phyloP scores from a whole-genome alignment of 2,888 invertebrate species.

The Dorcus hopei region DNA sequence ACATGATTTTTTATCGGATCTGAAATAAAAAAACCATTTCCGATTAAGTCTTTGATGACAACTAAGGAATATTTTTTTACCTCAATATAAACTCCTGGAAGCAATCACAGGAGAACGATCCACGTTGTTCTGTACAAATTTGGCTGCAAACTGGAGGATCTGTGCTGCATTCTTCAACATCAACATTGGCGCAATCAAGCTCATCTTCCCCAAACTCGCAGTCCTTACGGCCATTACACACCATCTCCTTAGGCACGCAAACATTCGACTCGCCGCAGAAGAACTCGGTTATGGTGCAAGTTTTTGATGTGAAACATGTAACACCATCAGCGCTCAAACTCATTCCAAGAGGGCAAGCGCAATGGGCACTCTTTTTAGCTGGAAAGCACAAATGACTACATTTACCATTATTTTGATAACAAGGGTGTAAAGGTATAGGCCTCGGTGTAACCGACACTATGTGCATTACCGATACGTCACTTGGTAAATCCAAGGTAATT shows the following conservation, averaged over 20 bases:
- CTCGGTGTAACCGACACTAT: constrained; percentile 53
- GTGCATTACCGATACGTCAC: constrained; percentile 46
- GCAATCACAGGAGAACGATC: constrained; percentile 60
- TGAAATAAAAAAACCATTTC: constrained; percentile 31
- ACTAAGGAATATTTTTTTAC: constrained; percentile 32
- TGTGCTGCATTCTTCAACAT: constrained; percentile 69
- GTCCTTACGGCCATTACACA: constrained; percentile 42
- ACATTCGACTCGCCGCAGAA: constrained; percentile 50
- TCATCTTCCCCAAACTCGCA: constrained; percentile 47
- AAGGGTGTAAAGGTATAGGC: constrained; percentile 52
- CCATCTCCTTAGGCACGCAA: constrained; percentile 41
- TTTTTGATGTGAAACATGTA: constrained; percentile 56
- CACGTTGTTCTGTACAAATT: constrained; percentile 56
- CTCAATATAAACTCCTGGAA: constrained; percentile 58
- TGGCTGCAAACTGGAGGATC: constrained; percentile 63
- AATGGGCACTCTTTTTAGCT: constrained; percentile 38
- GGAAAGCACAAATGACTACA: constrained; percentile 76
- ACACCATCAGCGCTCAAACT: constrained; percentile 52
- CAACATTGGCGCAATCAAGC: constrained; percentile 44
- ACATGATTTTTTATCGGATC: constrained; percentile 62
- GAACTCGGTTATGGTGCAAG: constrained; percentile 51
- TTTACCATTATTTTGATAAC: constrained; percentile 58
- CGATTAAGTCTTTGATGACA: no score
- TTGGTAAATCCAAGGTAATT: constrained; percentile 43
- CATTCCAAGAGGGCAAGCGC: constrained; percentile 68